phyloP scores from a whole-genome alignment of 2,888 invertebrate species.

The Chymomyza procnemis region DNA sequence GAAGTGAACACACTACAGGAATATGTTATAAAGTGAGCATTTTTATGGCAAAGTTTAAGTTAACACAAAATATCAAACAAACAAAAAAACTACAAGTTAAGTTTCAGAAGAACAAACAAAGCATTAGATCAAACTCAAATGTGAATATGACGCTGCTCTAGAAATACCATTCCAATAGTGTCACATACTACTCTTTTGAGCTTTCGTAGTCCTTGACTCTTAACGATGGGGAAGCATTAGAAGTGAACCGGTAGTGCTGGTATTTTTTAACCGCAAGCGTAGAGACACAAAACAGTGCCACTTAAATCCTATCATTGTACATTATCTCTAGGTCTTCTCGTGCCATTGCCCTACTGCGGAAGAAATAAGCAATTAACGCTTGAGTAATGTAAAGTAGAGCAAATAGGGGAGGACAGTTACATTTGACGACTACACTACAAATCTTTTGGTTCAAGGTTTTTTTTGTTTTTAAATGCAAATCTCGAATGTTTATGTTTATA shows the following conservation, averaged over 20 bases:
- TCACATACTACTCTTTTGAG: constrained; percentile 33
- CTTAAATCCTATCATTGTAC: background rate
- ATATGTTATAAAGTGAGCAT: background rate
- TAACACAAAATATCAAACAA: background rate
- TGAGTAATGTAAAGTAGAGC: background rate
- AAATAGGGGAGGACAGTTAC: background rate
- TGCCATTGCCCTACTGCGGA: background rate
- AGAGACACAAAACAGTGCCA: background rate
- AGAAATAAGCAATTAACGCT: background rate
- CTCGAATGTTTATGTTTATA: too few species aligned
- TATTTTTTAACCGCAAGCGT: background rate
- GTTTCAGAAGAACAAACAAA: background rate
- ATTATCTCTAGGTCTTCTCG: background rate
- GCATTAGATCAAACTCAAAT: background rate
- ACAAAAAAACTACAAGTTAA: background rate
- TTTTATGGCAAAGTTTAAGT: background rate
- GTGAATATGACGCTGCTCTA: background rate
- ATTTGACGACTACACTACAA: too few species aligned
- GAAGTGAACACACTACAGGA: constrained; percentile 9
- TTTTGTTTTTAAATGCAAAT: too few species aligned
- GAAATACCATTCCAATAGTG: constrained; percentile 1
- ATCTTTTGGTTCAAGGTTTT: too few species aligned
- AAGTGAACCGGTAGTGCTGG: constrained; percentile 24
- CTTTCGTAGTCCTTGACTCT: constrained; percentile 33
- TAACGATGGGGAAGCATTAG: constrained; percentile 28